These are phyloP conservation scores for Brachystomella parvula DNA, from an alignment of 1,140 invertebrate species.

Conservation along the genomic window DNA sequence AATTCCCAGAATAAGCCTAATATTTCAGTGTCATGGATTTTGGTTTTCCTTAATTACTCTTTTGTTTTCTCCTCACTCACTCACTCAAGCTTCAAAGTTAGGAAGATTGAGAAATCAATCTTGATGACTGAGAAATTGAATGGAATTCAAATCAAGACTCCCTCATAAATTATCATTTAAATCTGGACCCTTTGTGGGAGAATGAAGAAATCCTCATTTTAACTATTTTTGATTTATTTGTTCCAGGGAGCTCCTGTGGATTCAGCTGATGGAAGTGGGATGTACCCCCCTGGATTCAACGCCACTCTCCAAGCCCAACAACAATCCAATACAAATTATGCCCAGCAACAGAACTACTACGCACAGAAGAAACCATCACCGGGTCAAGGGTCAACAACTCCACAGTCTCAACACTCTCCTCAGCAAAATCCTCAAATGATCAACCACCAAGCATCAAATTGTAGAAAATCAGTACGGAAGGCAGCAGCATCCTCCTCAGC, in stretches of 20 bases:
- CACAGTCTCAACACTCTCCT: conserved; percentile 21
- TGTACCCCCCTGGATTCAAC: conserved; percentile 37
- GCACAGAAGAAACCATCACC: conserved; percentile 42
- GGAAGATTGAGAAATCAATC: too few species aligned
- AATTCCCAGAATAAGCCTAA: too few species aligned
- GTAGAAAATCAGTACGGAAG: conserved; percentile 48
- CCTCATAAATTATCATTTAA: too few species aligned
- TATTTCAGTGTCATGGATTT: too few species aligned
- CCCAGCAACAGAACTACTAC: conserved; percentile 43
- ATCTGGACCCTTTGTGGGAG: too few species aligned
- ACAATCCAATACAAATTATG: conserved; percentile 40
- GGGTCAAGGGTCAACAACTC: not conserved
- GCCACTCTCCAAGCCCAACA: conserved; percentile 32
- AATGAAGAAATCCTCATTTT: not conserved
- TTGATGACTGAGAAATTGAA: too few species aligned
- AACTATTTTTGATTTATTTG: too few species aligned
- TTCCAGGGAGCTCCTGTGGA: conserved; percentile 36
- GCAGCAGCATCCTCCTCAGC: conserved; percentile 40
- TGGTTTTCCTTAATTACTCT: too few species aligned
- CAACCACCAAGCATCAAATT: conserved; percentile 44
- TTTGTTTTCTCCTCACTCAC: too few species aligned
- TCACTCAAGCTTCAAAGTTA: too few species aligned
- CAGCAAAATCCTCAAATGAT: conserved; percentile 23
- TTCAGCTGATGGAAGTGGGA: conserved; percentile 35
- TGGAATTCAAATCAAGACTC: too few species aligned